Evolutionary conservation across 2,797 vertebrate genomes (phyloP).

Genomic region (Cynopterus sphinx): DNA sequence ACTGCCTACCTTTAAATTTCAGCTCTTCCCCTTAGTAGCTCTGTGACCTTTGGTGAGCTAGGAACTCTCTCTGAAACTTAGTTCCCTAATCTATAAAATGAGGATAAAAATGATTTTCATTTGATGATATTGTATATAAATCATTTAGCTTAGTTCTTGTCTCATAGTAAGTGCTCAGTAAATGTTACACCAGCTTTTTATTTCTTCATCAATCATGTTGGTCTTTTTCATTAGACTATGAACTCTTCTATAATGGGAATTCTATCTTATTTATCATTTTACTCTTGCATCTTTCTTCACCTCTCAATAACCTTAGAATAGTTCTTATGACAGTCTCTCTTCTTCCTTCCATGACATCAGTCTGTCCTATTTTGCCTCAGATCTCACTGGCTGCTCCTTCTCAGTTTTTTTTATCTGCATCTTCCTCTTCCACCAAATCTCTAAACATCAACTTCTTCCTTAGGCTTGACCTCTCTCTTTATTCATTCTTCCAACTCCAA

Average conservation of each 20-base stretch:
- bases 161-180: slow-evolving; percentile 63
- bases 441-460: not conserved
- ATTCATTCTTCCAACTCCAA: not conserved
- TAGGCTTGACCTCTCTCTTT: not conserved
- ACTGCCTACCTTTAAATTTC: not conserved
- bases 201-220: slow-evolving; percentile 24
- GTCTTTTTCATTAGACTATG: slow-evolving; percentile 36
- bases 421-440: not conserved
- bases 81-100: slow-evolving; percentile 16
- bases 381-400: not conserved
- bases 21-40: not conserved
- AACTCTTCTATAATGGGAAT: slow-evolving; percentile 19
- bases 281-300: not conserved
- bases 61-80: not conserved
- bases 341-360: not conserved
- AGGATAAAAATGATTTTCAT: slow-evolving; percentile 4
- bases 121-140: slow-evolving; percentile 8
- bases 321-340: not conserved
- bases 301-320: not conserved
- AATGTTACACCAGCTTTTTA: slow-evolving; percentile 62
- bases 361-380: not conserved
- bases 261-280: slow-evolving; percentile 29
- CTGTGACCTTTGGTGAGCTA: not conserved
- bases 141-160: slow-evolving; percentile 46
- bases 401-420: not conserved